Evolutionary conservation across 2,113 vertebrate genomes (phyloP), one percentile per base, ranked within the genome.

Genomic region (Tachycineta bicolor): DNA sequence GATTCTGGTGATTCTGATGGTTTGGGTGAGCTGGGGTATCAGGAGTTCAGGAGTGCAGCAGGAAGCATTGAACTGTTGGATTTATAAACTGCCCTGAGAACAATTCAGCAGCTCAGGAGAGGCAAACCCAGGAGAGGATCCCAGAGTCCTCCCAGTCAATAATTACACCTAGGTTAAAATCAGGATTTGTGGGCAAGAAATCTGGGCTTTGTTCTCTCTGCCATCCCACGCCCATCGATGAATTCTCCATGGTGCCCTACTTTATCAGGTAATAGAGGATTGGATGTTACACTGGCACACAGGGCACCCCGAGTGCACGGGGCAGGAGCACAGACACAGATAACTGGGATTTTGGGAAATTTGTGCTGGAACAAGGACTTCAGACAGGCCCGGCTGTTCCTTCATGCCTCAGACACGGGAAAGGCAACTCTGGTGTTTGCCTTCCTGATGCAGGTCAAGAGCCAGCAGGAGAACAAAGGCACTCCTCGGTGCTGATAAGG

Each of bases 401-500:
- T 77, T 65, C 53, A 18, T 19, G 41, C 52, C 63, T 11, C 5
- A 87, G 89, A 24, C 24, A 2, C 7, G 26, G 77, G 53, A n/a
- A 59, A 73, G 95, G 52, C 56, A 75, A 2, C 43, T 41, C 6
- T 55, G 34, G 2, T 39, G 14, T 74, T 90, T 92, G 86, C 91
- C 92, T 83, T 67, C 55, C 46, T 18, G 67, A 7, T 39, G 43
- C 53, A 47, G 71, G 94, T 69, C 75, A 80, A 11, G 87, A 96
- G 69, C 17, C 53, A 20, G 88, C 53, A 85, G 76, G 18, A 74
- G 92, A 94, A 92, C 52, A 93, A 92, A 95, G 94, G 31, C 71
- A 31, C 79, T 83, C 82, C 87, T 83, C 12, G 59, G 78, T 37
- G 87, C 88, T 80, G 93, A 88, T 96, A 96, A 80, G 7, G 22